Conservation (phyloP, 2,888 invertebrate genomes). For the Heliothis peltigera region DNA sequence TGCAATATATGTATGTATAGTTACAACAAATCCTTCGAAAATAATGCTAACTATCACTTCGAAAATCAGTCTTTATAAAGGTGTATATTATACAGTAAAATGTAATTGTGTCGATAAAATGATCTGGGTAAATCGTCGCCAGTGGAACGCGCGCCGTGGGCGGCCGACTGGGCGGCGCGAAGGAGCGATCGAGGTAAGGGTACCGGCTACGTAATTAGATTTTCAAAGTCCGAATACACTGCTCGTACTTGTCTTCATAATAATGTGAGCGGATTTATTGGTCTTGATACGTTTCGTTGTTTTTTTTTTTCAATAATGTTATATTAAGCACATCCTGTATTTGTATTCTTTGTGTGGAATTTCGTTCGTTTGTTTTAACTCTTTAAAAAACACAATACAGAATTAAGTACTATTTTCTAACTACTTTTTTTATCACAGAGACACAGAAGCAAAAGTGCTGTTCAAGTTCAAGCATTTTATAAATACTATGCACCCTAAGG, state of each 20-base stretch:
- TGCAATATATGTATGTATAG: no score
- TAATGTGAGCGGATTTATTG: conserved; percentile 67
- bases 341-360: no score
- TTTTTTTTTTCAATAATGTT: not conserved
- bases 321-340: no score
- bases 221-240: conserved; percentile 92
- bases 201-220: conserved; percentile 91
- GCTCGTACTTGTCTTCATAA: conserved; percentile 89
- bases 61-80: not conserved
- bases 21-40: not conserved
- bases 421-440: no score
- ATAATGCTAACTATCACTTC: not conserved
- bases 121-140: conserved; percentile 19
- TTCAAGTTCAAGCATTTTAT: no score
- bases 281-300: conserved; percentile 69
- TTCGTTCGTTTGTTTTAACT: no score
- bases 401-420: no score
- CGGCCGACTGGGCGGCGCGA: conserved; percentile 81
- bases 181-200: conserved; percentile 90
- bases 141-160: conserved; percentile 66
- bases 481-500: no score
- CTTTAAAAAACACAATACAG: no score
- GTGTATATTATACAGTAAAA: not conserved
- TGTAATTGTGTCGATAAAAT: conserved; percentile 23
- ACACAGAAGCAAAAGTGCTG: no score